Evolutionary conservation across 1,140 invertebrate species (phyloP).

Genomic region (Dreissena rostriformis): DNA sequence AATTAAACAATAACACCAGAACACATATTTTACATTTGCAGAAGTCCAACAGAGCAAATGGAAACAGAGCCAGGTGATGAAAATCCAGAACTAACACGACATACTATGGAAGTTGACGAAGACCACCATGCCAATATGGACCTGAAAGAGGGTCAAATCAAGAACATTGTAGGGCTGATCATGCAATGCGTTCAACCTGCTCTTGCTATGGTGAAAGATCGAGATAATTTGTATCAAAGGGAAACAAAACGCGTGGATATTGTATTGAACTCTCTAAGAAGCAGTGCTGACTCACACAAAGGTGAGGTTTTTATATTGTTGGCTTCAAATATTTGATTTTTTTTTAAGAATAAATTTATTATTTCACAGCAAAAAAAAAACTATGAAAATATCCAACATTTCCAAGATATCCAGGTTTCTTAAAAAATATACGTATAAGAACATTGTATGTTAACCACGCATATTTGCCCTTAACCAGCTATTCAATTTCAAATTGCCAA

Average conservation of each 20-base stretch:
- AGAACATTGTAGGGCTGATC: constrained; percentile 6
- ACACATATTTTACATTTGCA: neutral
- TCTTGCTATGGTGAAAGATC: constrained; percentile 43
- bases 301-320: neutral
- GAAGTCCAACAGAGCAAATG: neutral
- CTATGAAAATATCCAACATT: neutral
- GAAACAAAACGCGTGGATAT: constrained; percentile 33
- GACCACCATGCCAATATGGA: too few species aligned
- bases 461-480: too few species aligned
- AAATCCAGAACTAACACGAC: neutral
- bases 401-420: neutral
- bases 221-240: constrained; percentile 4
- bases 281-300: neutral
- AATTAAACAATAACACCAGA: too few species aligned
- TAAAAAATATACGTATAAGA: neutral
- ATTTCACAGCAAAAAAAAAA: neutral
- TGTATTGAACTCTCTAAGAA: neutral
- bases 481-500: too few species aligned
- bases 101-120: neutral
- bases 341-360: neutral
- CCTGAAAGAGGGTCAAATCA: neutral
- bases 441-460: neutral
- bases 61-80: neutral
- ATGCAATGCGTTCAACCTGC: constrained; percentile 35
- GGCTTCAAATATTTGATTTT: neutral